Evolutionary conservation across 2,888 invertebrate genomes (phyloP).

Genomic region (Plebejus anna): DNA sequence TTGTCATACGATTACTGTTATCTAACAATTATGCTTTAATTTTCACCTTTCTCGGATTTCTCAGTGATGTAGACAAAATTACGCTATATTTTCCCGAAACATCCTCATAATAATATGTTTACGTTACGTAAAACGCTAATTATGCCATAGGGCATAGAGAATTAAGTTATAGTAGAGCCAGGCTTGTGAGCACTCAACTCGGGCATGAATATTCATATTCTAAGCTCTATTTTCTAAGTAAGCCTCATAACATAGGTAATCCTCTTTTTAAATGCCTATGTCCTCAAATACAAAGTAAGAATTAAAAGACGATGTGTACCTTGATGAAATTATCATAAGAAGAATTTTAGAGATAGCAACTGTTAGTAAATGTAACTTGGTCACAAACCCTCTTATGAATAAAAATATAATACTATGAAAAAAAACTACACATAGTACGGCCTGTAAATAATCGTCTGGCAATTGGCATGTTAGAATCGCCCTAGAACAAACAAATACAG

Average conservation of each 20-base stretch:
- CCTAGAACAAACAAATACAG: too few relatives aligned
- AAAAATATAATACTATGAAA: too few relatives aligned
- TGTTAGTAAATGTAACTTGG: neutral
- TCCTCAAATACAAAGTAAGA: neutral
- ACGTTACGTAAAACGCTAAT: neutral
- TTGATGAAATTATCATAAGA: too few relatives aligned
- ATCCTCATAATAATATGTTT: neutral
- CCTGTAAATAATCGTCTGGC: too few relatives aligned
- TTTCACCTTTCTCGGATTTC: neutral
- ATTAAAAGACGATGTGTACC: neutral
- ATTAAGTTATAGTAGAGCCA: conserved; percentile 2
- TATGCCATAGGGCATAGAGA: neutral
- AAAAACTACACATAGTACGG: too few relatives aligned
- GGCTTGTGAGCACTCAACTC: neutral
- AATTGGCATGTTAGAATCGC: too few relatives aligned
- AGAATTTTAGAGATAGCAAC: neutral
- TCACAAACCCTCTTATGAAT: too few relatives aligned
- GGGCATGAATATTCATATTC: neutral
- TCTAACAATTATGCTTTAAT: neutral
- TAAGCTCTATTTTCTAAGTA: neutral
- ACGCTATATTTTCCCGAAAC: neutral
- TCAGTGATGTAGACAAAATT: neutral
- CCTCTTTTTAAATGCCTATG: neutral
- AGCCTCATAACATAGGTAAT: neutral
- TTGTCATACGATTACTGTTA: too few relatives aligned